A percentile compares a stretch with the other conserved stretches of the same genome.
These are phyloP conservation scores for Antedon bifida DNA, from an alignment of 35 echinoderm and acorn worm species.

Conservation along the genomic window DNA sequence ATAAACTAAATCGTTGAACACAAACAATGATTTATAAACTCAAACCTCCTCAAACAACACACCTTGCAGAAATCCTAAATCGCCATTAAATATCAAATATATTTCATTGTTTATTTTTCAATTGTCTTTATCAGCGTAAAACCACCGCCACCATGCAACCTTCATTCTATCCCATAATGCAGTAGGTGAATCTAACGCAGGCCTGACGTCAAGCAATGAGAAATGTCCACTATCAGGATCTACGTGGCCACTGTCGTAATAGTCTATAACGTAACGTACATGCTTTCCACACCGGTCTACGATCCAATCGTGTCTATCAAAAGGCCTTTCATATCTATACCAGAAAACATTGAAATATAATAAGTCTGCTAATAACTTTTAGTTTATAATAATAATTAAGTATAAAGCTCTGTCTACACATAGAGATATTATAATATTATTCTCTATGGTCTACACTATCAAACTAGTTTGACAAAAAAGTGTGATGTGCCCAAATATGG, in stretches of 20 bases:
- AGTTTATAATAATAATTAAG: background rate
- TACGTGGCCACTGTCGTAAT: slow-evolving; percentile 79
- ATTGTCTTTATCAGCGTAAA: slow-evolving; percentile 14
- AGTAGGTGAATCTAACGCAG: slow-evolving; percentile 71
- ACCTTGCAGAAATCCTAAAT: too few species aligned
- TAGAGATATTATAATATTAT: too few species aligned
- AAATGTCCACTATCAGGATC: slow-evolving; percentile 61
- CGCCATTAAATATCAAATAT: too few species aligned
- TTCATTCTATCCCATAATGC: slow-evolving; percentile 97
- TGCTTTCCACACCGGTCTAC: slow-evolving; percentile 79
- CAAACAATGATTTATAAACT: too few species aligned
- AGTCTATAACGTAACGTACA: slow-evolving; percentile 93
- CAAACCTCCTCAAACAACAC: too few species aligned
- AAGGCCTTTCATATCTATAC: slow-evolving; percentile 72
- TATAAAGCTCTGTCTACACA: background rate
- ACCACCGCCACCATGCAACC: slow-evolving; percentile 68
- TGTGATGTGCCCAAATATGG: too few species aligned
- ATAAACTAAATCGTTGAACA: too few species aligned
- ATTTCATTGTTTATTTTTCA: too few species aligned
- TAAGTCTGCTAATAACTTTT: background rate
- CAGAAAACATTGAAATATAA: background rate
- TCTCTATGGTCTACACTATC: too few species aligned
- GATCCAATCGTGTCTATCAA: slow-evolving; percentile 92
- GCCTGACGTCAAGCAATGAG: slow-evolving; percentile 79
- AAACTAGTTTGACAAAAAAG: too few species aligned